Percentiles rank a stretch among this genome's conserved stretches.
These are phyloP conservation scores for Petrolisthes cinctipes DNA, from an alignment of 2,888 invertebrate species.

Conservation along the genomic window DNA sequence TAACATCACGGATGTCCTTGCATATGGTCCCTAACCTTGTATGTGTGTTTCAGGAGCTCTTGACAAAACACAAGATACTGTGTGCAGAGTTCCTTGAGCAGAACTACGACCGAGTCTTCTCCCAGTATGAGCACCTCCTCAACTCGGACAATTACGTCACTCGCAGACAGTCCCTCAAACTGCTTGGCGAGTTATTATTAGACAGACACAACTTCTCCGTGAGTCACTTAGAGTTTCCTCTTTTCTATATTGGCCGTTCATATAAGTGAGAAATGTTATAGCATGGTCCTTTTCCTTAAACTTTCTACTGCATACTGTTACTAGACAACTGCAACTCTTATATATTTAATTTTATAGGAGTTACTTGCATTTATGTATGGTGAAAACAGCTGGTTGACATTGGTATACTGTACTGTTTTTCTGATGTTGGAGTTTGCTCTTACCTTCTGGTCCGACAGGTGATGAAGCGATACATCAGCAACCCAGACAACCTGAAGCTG, in stretches of 20 bases:
- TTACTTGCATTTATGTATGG: not conserved
- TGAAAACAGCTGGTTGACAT: not conserved
- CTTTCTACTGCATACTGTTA: not conserved
- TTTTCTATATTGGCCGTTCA: not conserved
- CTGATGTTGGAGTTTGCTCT: not conserved
- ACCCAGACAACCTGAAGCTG: slow-evolving; percentile 98
- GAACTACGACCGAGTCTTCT: slow-evolving; percentile 98
- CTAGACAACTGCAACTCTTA: not conserved
- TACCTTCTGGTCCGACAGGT: slow-evolving; percentile 73
- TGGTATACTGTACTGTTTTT: slow-evolving; percentile 4
- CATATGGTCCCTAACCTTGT: not conserved
- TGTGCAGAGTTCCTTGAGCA: slow-evolving; percentile 98
- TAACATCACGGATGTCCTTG: no score
- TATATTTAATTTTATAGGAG: not conserved
- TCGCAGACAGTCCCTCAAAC: slow-evolving; percentile 96
- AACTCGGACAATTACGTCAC: slow-evolving; percentile 99
- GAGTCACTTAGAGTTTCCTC: slow-evolving; percentile 68
- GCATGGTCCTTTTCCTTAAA: not conserved
- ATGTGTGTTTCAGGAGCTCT: slow-evolving; percentile 80
- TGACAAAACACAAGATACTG: slow-evolving; percentile 93
- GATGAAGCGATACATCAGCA: slow-evolving; percentile 98
- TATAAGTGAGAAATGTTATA: no score
- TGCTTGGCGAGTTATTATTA: slow-evolving; percentile 94
- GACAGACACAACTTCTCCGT: slow-evolving; percentile 99
- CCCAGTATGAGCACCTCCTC: slow-evolving; percentile 90